These are phyloP conservation scores for Lacerta bilineata DNA, from an alignment of 2,797 vertebrate genomes.

Conservation along the genomic window DNA sequence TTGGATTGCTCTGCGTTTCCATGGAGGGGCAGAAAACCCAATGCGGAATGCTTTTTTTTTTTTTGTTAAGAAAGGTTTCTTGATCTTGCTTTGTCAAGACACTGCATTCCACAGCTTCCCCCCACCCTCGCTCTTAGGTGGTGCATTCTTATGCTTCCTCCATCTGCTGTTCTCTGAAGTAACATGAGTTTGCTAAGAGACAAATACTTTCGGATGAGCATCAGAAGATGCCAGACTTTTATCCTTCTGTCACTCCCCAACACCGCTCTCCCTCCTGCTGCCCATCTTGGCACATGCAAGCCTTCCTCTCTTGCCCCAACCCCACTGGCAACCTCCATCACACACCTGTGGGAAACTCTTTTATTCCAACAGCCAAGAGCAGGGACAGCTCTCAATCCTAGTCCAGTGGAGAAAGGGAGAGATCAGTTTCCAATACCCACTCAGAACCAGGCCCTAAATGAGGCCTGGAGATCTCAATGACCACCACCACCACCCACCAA, in stretches of 20 bases:
- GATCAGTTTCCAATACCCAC: too few species aligned
- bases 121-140: not conserved
- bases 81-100: too few species aligned
- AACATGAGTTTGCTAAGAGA: not conserved
- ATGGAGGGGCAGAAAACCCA: not conserved
- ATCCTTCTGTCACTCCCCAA: not conserved
- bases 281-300: not conserved
- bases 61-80: too few species aligned
- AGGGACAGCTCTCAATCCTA: not conserved
- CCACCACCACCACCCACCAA: not conserved
- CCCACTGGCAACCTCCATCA: not conserved
- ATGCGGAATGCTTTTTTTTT: not conserved
- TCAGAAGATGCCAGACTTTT: not conserved
- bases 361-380: not conserved
- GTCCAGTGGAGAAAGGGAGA: not conserved
- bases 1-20: not conserved
- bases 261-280: not conserved
- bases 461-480: not conserved
- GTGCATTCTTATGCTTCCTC: not conserved
- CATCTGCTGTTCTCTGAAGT: not conserved
- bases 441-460: not conserved
- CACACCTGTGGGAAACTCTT: conserved; percentile 18
- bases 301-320: too few species aligned
- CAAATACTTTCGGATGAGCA: not conserved
- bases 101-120: not conserved